These are phyloP conservation scores for Triplophysa bombifrons DNA, from an alignment of 2,797 vertebrate genomes.

Conservation along the genomic window DNA sequence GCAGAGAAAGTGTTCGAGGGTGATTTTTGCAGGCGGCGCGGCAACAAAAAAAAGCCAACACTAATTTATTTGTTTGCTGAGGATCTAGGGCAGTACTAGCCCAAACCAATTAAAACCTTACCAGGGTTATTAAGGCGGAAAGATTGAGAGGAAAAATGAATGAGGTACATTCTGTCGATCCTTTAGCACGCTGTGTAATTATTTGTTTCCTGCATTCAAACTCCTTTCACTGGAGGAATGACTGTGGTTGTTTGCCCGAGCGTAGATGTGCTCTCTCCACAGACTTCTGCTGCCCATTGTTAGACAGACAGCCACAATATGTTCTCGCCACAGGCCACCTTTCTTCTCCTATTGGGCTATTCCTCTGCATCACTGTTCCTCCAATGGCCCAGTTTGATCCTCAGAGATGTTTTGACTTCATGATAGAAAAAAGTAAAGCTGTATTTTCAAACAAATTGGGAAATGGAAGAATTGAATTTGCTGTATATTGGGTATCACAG, in stretches of 20 bases:
- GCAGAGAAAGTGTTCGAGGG: constrained; percentile 10
- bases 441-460: too few relatives aligned
- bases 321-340: constrained; percentile 33
- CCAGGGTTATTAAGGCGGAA: background rate
- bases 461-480: background rate
- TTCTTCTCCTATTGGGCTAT: constrained; percentile 32
- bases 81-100: background rate
- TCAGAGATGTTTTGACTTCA: background rate
- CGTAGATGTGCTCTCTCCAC: constrained; percentile 9
- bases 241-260: constrained; percentile 19
- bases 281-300: constrained; percentile 14
- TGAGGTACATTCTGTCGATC: background rate
- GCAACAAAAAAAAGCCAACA: background rate
- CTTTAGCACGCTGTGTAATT: constrained; percentile 15
- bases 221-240: constrained; percentile 11
- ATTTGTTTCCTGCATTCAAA: constrained; percentile 3
- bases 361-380: background rate
- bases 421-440: too few relatives aligned
- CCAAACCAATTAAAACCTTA: constrained; percentile 15
- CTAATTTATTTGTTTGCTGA: constrained; percentile 23
- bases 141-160: constrained; percentile 18
- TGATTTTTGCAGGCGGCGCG: constrained; percentile 7
- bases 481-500: background rate
- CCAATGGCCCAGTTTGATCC: background rate
- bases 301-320: constrained; percentile 37